Evolutionary conservation across 2,113 vertebrate genomes (phyloP), one percentile per base, ranked within the genome.

Genomic region (Epinephelus fuscoguttatus): DNA sequence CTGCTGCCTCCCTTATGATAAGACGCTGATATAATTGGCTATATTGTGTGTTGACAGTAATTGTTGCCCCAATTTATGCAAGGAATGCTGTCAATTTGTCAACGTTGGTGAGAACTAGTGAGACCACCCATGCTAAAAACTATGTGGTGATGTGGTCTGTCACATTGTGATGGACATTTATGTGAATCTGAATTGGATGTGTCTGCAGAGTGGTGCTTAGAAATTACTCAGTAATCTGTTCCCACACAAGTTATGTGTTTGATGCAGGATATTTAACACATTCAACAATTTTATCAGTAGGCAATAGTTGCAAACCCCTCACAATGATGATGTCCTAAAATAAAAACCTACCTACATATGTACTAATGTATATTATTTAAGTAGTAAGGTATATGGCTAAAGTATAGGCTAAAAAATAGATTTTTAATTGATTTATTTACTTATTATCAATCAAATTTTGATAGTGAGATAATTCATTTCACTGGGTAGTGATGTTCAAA

Each of bases 11-110:
- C 23, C 18, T 71, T 47, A 5, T 45, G 25, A 70, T 60, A 27
- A 50, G 27, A 63, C 49, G n/a, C 4, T 14, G 53, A 7, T 56
- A 13, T 50, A 27, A 53, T 53, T 45, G 70, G 42, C 40, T 14
- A 1, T 6, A 4, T n/a, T 33, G 27, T n/a, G 37, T 12, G 17
- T 10, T 76, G 78, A 73, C 84, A 84, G 81, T 84, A 87, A 87
- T 87, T 82, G 55, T 79, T 56, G 69, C 55, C 50, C 68, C 33
- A 25, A 60, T 82, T 62, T 85, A 42, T 70, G 30, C 11, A 3
- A 76, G 66, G 77, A 78, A 75, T 81, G 45, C 21, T 27, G 49
- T 60, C 67, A 73, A 67, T 86, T 89, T 89, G 63, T 81, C 64
- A 71, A 4, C 0, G 3, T 15, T 47, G 21, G 5, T 19, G 25